phyloP scores from a whole-genome alignment of 2,113 vertebrate genomes.

The Sylvicapra grimmia region DNA sequence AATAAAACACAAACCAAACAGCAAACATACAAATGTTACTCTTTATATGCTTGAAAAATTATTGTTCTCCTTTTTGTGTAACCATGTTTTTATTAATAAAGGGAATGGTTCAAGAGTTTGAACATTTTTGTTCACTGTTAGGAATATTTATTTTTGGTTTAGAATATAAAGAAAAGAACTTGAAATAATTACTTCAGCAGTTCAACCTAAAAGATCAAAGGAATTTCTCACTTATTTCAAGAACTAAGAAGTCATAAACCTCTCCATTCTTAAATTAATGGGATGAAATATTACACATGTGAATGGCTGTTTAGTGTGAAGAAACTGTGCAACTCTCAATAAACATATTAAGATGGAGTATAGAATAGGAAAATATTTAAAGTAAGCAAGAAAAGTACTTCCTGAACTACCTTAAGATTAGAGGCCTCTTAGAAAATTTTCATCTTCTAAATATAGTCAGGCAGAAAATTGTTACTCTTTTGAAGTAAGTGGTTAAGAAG shows the following conservation, averaged over 20 bases:
- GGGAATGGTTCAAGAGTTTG: background rate
- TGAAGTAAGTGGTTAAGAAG: background rate
- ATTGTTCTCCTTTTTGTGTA: background rate
- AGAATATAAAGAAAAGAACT: background rate
- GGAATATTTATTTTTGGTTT: background rate
- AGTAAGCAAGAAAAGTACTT: background rate
- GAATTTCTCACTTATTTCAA: background rate
- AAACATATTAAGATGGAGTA: background rate
- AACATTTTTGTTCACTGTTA: background rate
- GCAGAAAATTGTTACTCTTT: constrained; percentile 31
- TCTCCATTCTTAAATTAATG: background rate
- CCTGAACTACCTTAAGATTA: background rate
- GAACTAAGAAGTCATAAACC: background rate
- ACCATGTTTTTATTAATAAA: background rate
- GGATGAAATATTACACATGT: background rate
- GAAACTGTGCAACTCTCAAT: background rate
- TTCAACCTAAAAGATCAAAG: background rate
- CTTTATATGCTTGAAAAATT: background rate
- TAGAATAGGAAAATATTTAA: background rate
- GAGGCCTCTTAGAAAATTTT: constrained; percentile 19
- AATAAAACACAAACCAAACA: background rate
- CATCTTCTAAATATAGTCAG: constrained; percentile 27
- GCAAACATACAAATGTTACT: background rate
- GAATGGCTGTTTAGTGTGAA: background rate
- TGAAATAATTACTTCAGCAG: background rate